Conservation (phyloP, 1,140 invertebrate species). For the Bombus waltoni region DNA sequence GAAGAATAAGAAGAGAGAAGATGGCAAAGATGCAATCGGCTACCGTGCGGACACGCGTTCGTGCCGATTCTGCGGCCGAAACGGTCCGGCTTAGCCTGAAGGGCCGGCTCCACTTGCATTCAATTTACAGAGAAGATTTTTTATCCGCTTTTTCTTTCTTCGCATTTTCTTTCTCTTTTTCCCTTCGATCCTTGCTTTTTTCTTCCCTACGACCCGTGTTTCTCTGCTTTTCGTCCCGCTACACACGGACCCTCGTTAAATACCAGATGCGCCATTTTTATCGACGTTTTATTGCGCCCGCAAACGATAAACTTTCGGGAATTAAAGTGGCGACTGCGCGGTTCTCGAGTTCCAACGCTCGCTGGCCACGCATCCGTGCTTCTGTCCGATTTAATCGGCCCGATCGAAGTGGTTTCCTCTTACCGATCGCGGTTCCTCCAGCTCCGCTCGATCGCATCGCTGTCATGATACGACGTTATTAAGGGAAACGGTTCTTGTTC, state of each 20-base stretch:
- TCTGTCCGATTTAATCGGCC: slow-evolving; percentile 5
- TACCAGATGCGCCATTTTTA: slow-evolving; percentile 26
- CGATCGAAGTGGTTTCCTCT: background rate
- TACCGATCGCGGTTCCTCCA: background rate
- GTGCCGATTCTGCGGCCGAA: slow-evolving; percentile 51
- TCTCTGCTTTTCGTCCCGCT: background rate
- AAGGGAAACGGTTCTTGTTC: background rate
- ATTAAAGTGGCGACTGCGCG: slow-evolving; percentile 10
- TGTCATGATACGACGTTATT: background rate
- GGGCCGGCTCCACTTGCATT: slow-evolving; percentile 47
- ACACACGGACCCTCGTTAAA: slow-evolving; percentile 19
- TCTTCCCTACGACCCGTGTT: background rate
- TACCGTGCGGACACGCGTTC: slow-evolving; percentile 61
- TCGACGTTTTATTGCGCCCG: background rate
- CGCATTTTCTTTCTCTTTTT: background rate
- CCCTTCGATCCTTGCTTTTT: background rate
- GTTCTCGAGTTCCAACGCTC: background rate
- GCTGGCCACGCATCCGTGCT: background rate
- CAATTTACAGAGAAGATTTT: slow-evolving; percentile 37
- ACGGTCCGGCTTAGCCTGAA: slow-evolving; percentile 2
- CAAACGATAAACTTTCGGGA: slow-evolving; percentile 23
- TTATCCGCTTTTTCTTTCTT: background rate
- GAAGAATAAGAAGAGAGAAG: slow-evolving; percentile 4
- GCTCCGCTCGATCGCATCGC: background rate
- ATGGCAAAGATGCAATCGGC: slow-evolving; percentile 59